These are phyloP conservation scores for Vulpes lagopus DNA, from an alignment of 2,113 vertebrate genomes.

Conservation along the genomic window DNA sequence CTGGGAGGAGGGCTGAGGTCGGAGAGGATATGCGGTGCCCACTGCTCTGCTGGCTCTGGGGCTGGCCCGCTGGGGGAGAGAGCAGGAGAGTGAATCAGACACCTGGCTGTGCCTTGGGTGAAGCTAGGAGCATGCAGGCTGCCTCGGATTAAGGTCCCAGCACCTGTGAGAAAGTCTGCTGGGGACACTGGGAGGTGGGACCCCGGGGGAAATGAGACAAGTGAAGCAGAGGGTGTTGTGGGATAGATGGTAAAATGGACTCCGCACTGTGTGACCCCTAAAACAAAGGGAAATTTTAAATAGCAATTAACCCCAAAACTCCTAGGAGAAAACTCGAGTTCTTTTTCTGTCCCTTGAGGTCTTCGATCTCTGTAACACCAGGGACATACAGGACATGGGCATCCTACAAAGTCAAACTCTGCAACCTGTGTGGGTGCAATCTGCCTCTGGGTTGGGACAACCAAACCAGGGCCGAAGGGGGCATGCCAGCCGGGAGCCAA, in stretches of 20 bases:
- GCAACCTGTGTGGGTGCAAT: not conserved
- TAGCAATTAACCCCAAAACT: not conserved
- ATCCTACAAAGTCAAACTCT: not conserved
- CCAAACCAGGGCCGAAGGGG: not conserved
- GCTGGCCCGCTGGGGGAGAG: not conserved
- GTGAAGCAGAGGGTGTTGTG: not conserved
- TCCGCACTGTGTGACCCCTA: rapidly evolving
- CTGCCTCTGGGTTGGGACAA: not conserved
- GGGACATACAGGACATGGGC: not conserved
- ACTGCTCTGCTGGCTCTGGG: not conserved
- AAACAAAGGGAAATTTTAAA: not conserved
- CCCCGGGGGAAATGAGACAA: not conserved
- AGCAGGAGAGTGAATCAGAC: not conserved
- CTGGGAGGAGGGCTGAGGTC: not conserved
- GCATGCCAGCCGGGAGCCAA: not conserved
- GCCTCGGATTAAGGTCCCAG: rapidly evolving
- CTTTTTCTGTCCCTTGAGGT: not conserved
- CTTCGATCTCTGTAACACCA: not conserved
- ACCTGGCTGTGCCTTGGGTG: not conserved
- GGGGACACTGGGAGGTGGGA: not conserved
- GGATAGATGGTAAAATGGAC: not conserved
- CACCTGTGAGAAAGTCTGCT: not conserved
- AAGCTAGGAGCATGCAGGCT: not conserved
- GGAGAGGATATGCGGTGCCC: not conserved
- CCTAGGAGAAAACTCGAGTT: not conserved